Evolutionary conservation across 2,113 vertebrate genomes (phyloP), one percentile per base, ranked within the genome.

Genomic region (Bagarius yarrelli): DNA sequence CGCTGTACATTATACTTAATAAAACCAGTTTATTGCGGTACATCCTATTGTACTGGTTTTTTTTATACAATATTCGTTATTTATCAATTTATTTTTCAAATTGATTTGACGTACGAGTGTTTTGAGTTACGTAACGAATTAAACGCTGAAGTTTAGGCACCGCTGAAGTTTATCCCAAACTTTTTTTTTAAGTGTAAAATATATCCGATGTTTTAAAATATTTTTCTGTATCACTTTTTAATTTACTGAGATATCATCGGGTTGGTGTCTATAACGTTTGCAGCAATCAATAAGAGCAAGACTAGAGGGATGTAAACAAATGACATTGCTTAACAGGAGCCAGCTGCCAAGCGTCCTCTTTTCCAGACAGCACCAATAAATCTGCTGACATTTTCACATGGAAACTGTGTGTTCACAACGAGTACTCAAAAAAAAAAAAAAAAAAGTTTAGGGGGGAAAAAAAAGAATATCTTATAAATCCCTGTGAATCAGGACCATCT

Each of bases 301-400:
- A 72, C 50, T 21, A 4, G 27, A 30, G 25, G 27, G 55, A 76
- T 25, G 74, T 76, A 76, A 60, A 60, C 36, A 63, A 27, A 44
- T 32, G 71, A 76, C 66, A 23, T 67, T 0, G 60, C 61, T 56
- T 47, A 66, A 57, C 32, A 44, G 30, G 52, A 81, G 21, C 72
- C 52, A 50, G 30, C 61, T 81, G 60, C 52, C 67, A 66, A 40
- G 47, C 27, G n/a, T 34, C 71, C 50, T 36, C 25, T 50, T 34
- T 27, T 76, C 72, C 52, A 44, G n/a, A 69, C 80, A 67, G 60
- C 47, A 36, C 61, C 47, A 52, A 80, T 61, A 80, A 73, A 80
- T 72, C 79, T 47, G 69, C 67, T 73, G 79, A 80, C 79, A 80
- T 80, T 80, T 80, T 80, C 79, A 72, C 79, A 80, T 80, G 79